phyloP scores from a whole-genome alignment of 2,888 invertebrate species.

The Timema cristinae region DNA sequence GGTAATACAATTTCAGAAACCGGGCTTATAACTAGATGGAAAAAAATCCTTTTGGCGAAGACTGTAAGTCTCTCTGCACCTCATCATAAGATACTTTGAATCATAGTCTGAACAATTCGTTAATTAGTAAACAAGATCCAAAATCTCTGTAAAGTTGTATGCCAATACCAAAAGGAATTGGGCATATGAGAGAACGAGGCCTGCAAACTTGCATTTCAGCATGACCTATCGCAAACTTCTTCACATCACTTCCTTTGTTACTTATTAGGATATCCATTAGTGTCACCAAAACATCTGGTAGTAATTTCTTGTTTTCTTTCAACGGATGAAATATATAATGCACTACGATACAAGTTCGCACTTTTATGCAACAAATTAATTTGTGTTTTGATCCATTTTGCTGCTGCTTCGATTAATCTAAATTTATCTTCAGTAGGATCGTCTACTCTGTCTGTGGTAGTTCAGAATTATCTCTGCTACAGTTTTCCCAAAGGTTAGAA shows the following conservation, averaged over 20 bases:
- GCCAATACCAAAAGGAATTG: conserved; percentile 11
- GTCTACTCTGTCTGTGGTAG: conserved; percentile 6
- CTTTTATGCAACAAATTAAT: conserved; percentile 6
- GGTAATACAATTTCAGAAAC: too few relatives aligned
- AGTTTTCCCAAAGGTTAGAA: conserved; percentile 11
- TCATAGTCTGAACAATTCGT: conserved; percentile 3
- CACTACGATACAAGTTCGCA: conserved; percentile 11
- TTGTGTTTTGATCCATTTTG: conserved; percentile 7
- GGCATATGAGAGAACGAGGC: conserved; percentile 15
- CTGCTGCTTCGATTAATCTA: conserved; percentile 8
- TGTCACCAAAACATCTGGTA: conserved; percentile 1
- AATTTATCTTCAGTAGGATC: conserved; percentile 10
- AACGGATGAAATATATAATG: conserved; percentile 5
- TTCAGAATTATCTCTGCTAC: conserved; percentile 4
- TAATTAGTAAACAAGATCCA: conserved; percentile 3
- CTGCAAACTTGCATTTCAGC: background rate
- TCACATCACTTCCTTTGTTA: background rate
- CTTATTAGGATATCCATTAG: background rate
- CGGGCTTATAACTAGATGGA: too few relatives aligned
- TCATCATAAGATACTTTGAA: background rate
- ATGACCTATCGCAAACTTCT: conserved; percentile 6
- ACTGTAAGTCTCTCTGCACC: conserved; percentile 1
- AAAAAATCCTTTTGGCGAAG: background rate
- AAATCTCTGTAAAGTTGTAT: conserved; percentile 12
- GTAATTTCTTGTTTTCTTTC: background rate